phyloP scores from a whole-genome alignment of 2,888 invertebrate genomes.

The Saturnia japonica region DNA sequence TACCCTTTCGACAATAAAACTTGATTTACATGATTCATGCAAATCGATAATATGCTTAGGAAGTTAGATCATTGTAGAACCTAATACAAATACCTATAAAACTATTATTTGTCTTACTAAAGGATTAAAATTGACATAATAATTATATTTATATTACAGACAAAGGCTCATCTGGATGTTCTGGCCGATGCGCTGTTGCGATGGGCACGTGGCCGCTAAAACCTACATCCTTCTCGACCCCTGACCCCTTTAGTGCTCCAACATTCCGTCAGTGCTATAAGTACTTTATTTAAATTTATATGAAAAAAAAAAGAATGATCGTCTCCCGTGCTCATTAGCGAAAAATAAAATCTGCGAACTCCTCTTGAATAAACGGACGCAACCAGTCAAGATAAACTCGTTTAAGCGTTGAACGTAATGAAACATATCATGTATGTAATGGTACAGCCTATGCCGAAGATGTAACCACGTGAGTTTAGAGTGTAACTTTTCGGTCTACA shows the following conservation, averaged over 20 bases:
- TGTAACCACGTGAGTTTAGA: constrained; percentile 33
- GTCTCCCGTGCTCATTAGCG: constrained; percentile 56
- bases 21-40: too few species aligned
- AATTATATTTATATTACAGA: constrained; percentile 81
- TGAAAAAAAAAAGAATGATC: constrained; percentile 47
- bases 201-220: constrained; percentile 96
- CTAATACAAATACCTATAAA: too few species aligned
- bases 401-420: constrained; percentile 69
- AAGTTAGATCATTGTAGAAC: too few species aligned
- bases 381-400: constrained; percentile 68
- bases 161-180: constrained; percentile 96
- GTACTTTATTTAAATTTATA: constrained; percentile 55
- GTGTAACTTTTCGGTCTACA: constrained; percentile 1
- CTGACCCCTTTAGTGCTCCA: constrained; percentile 52
- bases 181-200: constrained; percentile 95
- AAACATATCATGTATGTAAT: constrained; percentile 78
- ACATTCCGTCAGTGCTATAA: constrained; percentile 61
- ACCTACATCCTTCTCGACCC: constrained; percentile 48
- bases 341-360: constrained; percentile 70
- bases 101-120: too few species aligned
- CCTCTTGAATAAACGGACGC: constrained; percentile 61
- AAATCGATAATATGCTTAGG: too few species aligned
- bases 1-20: too few species aligned
- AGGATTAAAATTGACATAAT: background rate
- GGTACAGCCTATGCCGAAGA: constrained; percentile 71